Evolutionary conservation across 2,888 invertebrate genomes (phyloP), one percentile per base, ranked within the genome.

Genomic region (Apamea monoglypha): DNA sequence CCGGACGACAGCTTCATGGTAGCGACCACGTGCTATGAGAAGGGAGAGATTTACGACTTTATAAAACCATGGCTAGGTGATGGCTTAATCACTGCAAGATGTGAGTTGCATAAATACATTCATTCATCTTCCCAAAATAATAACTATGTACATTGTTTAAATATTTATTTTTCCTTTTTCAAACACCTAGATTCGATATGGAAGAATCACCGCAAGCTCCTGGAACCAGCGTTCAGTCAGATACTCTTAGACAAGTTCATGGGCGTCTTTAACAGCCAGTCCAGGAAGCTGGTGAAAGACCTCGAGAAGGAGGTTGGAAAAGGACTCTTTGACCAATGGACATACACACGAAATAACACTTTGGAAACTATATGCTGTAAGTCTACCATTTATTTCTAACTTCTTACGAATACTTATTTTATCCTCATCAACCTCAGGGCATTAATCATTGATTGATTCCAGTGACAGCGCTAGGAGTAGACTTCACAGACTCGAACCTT

Each of bases 51-150:
- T 74, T 96, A 96, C 84, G 92, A 94, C 29, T 95, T 96, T 61
- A 94, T 93, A 0, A 95, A 95, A 83, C 95, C 95, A 0, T 95
- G 95, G 94, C 90, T 96, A 12, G 96, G 96, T 0, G 95, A 96
- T 79, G 95, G 96, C 8, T 84, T 96, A 47, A 92, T 96, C 18
- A 96, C 95, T 40, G 95, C 94, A n/a, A 92, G 90, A 76, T 78
- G 96, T 96, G 84, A 93, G 90, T 85, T 53, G 14, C 5, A 63
- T 5, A n/a, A 5, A n/a, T 16, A 67, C 18, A 53, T 21, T 53
- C 50, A 50, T 18, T 50, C 50, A 50, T 50, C 53, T 53, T 8
- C 53, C n/a, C 16, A 32, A 8, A 18, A 63, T 6, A 29, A 44
- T 1, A 25, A 36, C 36, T 5, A 32, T 1, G 32, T 32, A 44